phyloP scores from a whole-genome alignment of 2,113 vertebrate genomes.

The Chroicocephalus ridibundus region DNA sequence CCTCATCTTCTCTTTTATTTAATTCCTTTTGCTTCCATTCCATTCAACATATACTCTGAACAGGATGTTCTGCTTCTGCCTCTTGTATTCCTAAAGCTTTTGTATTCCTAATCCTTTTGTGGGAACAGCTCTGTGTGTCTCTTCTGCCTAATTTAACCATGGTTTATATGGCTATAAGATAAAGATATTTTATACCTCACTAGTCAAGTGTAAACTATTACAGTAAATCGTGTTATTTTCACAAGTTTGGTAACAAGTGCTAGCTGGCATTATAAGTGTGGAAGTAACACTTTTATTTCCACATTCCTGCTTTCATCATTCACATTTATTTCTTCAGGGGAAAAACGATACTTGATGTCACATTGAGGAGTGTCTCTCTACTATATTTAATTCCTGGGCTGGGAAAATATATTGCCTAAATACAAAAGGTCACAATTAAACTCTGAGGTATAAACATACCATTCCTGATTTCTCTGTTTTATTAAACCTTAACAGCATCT shows the following conservation, averaged over 20 bases:
- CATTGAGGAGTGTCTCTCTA: constrained; percentile 21
- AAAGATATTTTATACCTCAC: constrained; percentile 46
- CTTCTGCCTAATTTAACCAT: constrained; percentile 37
- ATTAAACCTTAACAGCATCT: constrained; percentile 17
- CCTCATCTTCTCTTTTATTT: neutral
- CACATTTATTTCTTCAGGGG: constrained; percentile 58
- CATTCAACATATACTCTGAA: neutral
- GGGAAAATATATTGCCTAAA: constrained; percentile 12
- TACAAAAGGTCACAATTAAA: constrained; percentile 38
- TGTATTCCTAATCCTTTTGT: neutral
- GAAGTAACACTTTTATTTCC: constrained; percentile 64
- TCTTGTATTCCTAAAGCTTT: neutral
- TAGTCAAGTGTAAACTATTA: constrained; percentile 53
- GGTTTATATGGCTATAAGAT: constrained; percentile 11
- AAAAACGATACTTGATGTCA: neutral
- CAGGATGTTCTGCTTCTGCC: neutral
- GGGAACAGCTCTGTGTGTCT: neutral
- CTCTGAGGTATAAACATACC: neutral
- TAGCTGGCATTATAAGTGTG: constrained; percentile 38
- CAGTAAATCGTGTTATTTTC: constrained; percentile 57
- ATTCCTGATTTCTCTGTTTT: neutral
- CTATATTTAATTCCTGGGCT: constrained; percentile 25
- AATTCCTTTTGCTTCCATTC: neutral
- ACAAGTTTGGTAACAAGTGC: constrained; percentile 39
- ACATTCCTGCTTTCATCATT: constrained; percentile 59